These are phyloP conservation scores for Lucilia sericata DNA, from an alignment of 1,140 invertebrate genomes.

Conservation along the genomic window DNA sequence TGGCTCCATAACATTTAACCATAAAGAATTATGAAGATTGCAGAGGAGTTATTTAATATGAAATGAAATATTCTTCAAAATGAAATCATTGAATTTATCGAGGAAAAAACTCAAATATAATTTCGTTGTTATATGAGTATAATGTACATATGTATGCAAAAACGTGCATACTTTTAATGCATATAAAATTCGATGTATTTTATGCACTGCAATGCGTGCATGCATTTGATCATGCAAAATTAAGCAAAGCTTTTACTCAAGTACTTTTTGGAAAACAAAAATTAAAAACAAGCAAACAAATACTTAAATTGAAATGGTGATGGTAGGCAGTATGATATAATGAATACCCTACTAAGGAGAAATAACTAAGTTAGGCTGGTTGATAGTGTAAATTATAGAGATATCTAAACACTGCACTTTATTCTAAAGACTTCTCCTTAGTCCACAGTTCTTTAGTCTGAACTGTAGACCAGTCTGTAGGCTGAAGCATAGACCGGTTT, in stretches of 20 bases:
- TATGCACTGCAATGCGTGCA: constrained; percentile 32
- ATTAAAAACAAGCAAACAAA: neutral
- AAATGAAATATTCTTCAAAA: neutral
- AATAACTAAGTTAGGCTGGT: too few species aligned
- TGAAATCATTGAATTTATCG: neutral
- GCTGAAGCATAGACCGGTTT: too few species aligned
- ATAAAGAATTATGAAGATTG: too few species aligned
- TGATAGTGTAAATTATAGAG: too few species aligned
- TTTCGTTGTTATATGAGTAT: neutral
- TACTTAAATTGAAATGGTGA: too few species aligned
- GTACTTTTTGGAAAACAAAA: constrained; percentile 17
- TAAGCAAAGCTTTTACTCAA: constrained; percentile 38
- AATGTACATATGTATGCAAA: neutral
- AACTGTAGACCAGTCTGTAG: too few species aligned
- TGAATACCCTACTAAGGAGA: too few species aligned
- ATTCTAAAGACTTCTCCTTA: too few species aligned
- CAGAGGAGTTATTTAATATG: neutral
- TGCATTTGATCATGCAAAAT: constrained; percentile 38
- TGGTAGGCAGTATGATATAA: too few species aligned
- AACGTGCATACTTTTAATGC: neutral
- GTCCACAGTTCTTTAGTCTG: too few species aligned
- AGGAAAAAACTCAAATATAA: neutral
- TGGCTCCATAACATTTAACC: too few species aligned
- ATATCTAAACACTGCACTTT: too few species aligned
- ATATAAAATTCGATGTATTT: neutral